These are phyloP conservation scores for Ancistrus triradiatus DNA, from an alignment of 2,113 vertebrate species.

Conservation along the genomic window DNA sequence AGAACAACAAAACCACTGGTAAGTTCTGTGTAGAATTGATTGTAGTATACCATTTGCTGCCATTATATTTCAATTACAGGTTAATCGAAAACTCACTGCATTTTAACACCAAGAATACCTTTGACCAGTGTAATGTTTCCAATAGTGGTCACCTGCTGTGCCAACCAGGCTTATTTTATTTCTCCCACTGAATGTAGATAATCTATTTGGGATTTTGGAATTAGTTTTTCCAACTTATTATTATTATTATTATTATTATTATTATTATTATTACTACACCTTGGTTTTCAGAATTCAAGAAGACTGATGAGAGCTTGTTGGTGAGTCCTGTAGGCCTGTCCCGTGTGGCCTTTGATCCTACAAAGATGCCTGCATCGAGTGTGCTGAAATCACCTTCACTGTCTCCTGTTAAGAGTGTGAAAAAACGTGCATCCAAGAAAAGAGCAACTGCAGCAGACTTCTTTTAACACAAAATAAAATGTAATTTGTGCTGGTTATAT, in stretches of 20 bases:
- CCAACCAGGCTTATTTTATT: too few species aligned
- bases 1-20: slow-evolving; percentile 80
- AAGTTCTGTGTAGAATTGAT: neutral
- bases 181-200: too few species aligned
- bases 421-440: slow-evolving; percentile 31
- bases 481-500: too few species aligned
- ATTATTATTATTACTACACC: too few species aligned
- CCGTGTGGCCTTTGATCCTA: slow-evolving; percentile 87
- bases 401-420: neutral
- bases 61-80: neutral
- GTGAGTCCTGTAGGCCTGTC: slow-evolving; percentile 81
- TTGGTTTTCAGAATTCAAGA: slow-evolving; percentile 94
- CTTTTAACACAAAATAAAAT: too few species aligned
- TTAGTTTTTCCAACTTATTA: too few species aligned
- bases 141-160: too few species aligned
- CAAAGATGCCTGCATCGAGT: slow-evolving; percentile 79
- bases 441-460: slow-evolving; percentile 57
- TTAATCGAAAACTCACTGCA: too few species aligned
- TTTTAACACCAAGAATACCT: too few species aligned
- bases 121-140: too few species aligned
- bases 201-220: too few species aligned
- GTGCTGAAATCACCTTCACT: slow-evolving; percentile 77
- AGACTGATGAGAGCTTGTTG: slow-evolving; percentile 83
- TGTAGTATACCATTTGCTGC: neutral
- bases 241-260: too few species aligned